Percentiles rank a stretch among this genome's conserved stretches.
phyloP scores from a whole-genome alignment of 1,140 invertebrate species.

The Monochamus saltuarius region DNA sequence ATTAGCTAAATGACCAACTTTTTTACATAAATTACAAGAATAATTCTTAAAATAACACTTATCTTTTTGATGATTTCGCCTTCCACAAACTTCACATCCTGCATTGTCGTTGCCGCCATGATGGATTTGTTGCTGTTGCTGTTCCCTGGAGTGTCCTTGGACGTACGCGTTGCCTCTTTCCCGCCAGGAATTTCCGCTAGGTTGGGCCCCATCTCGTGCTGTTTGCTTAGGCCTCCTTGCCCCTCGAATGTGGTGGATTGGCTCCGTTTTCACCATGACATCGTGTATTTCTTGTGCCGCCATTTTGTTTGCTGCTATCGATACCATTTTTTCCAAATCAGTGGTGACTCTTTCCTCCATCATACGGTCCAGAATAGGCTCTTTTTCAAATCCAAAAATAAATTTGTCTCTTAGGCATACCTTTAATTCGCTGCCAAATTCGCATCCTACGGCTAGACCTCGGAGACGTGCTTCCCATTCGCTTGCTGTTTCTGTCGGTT shows the following conservation, averaged over 20 bases:
- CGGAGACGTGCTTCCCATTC: not conserved
- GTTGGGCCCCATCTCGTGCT: not conserved
- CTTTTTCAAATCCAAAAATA: slow-evolving; percentile 1
- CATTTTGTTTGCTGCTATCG: not conserved
- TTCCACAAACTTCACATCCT: not conserved
- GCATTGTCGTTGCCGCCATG: not conserved
- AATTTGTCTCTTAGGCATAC: slow-evolving; percentile 1
- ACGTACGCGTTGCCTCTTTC: not conserved
- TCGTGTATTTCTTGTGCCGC: too few species aligned
- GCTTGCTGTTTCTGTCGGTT: too few species aligned
- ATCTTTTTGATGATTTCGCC: not conserved
- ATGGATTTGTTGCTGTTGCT: not conserved
- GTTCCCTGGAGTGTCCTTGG: not conserved
- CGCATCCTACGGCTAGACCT: not conserved
- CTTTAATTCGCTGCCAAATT: not conserved
- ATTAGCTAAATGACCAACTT: too few species aligned
- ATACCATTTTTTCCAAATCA: not conserved
- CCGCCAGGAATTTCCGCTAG: too few species aligned
- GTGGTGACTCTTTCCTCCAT: not conserved
- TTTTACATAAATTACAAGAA: too few species aligned
- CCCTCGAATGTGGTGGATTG: not conserved
- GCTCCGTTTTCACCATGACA: not conserved
- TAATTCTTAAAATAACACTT: slow-evolving; percentile 2
- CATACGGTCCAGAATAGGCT: not conserved
- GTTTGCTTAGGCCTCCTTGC: too few species aligned